Evolutionary conservation across 1,140 invertebrate species (phyloP).

Genomic region (Elymnias hypermnestra): DNA sequence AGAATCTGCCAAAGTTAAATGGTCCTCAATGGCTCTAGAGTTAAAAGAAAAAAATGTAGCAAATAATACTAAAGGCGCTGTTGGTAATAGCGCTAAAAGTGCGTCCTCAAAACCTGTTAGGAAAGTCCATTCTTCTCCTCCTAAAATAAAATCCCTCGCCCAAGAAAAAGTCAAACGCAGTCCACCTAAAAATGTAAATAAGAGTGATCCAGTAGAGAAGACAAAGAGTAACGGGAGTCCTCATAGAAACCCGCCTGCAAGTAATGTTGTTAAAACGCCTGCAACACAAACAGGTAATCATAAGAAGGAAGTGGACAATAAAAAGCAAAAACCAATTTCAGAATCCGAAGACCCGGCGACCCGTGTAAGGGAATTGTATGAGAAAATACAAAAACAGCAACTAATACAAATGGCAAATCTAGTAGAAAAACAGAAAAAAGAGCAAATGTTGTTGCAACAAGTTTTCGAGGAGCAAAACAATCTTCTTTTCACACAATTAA

Average conservation of each 20-base stretch:
- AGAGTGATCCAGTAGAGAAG: constrained; percentile 43
- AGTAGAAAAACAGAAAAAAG: constrained; percentile 77
- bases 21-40: constrained; percentile 60
- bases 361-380: constrained; percentile 55
- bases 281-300: constrained; percentile 15
- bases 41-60: constrained; percentile 46
- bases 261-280: constrained; percentile 18
- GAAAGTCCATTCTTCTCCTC: constrained; percentile 23
- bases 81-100: constrained; percentile 13
- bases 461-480: constrained; percentile 79
- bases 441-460: constrained; percentile 77
- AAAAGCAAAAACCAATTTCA: constrained; percentile 27
- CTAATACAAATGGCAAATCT: constrained; percentile 77
- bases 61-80: constrained; percentile 19
- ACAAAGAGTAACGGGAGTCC: constrained; percentile 31
- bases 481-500: constrained; percentile 75
- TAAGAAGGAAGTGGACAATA: constrained; percentile 19
- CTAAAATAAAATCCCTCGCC: constrained; percentile 31
- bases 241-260: constrained; percentile 23
- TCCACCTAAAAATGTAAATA: constrained; percentile 29
- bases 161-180: constrained; percentile 29
- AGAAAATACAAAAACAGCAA: constrained; percentile 78
- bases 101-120: constrained; percentile 19
- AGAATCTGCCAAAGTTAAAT: constrained; percentile 61
- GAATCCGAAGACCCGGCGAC: constrained; percentile 55